A percentile compares a stretch with the other conserved stretches of the same genome.
phyloP scores from a whole-genome alignment of 2,888 invertebrate species.

The Pterostichus niger region DNA sequence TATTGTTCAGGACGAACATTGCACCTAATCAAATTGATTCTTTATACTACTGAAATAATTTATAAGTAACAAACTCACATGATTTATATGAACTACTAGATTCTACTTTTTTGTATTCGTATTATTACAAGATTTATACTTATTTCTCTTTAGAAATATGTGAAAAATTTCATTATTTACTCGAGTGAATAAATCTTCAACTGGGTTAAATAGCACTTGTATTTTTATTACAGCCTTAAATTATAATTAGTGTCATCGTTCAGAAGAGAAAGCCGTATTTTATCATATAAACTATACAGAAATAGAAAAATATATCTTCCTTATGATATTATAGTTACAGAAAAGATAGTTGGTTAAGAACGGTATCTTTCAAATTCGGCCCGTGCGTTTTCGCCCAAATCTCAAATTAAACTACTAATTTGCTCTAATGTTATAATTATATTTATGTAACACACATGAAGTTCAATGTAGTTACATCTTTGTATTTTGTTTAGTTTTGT shows the following conservation, averaged over 20 bases:
- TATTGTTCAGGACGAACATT: constrained; percentile 30
- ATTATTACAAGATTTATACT: constrained; percentile 38
- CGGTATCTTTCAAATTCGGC: too few species aligned
- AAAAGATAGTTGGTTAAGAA: not conserved
- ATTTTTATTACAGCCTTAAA: constrained; percentile 47
- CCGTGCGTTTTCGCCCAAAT: too few species aligned
- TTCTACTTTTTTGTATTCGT: constrained; percentile 24
- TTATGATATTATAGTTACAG: not conserved
- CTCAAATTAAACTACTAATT: too few species aligned
- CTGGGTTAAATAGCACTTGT: constrained; percentile 40
- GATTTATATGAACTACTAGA: constrained; percentile 5
- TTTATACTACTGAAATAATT: constrained; percentile 18
- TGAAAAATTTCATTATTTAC: constrained; percentile 58
- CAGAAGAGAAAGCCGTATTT: constrained; percentile 41
- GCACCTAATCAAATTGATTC: constrained; percentile 22
- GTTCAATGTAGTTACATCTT: too few species aligned
- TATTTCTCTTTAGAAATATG: constrained; percentile 43
- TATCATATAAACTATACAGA: constrained; percentile 30
- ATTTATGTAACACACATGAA: too few species aligned
- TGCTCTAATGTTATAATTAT: too few species aligned
- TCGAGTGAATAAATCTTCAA: constrained; percentile 46
- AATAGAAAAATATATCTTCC: constrained; percentile 41
- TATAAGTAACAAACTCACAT: constrained; percentile 5
- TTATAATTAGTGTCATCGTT: constrained; percentile 58
- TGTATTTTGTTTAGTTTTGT: too few species aligned